Conservation (phyloP, 2,888 invertebrate genomes). For the Rhamphomyia laevipes region DNA sequence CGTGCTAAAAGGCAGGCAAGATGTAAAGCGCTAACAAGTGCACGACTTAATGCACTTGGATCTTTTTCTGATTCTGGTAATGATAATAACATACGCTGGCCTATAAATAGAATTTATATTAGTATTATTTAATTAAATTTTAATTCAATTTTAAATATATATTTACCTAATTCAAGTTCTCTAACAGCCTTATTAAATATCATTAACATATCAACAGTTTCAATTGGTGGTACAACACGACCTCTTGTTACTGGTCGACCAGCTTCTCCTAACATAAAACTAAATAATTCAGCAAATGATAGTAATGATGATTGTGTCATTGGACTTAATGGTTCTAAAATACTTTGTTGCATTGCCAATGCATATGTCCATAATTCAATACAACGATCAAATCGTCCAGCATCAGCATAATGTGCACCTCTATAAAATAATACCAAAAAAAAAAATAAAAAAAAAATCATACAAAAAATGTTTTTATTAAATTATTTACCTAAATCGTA, state of each 20-base stretch:
- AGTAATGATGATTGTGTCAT: slow-evolving; percentile 91
- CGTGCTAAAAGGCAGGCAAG: slow-evolving; percentile 65
- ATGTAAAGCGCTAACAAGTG: slow-evolving; percentile 76
- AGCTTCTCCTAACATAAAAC: slow-evolving; percentile 86
- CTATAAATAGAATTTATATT: slow-evolving; percentile 21
- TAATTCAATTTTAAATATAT: neutral
- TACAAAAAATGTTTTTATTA: neutral
- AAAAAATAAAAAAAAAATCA: slow-evolving; percentile 16
- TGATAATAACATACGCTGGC: slow-evolving; percentile 47
- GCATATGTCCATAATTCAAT: slow-evolving; percentile 95
- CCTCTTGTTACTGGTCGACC: slow-evolving; percentile 56
- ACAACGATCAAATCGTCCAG: slow-evolving; percentile 84
- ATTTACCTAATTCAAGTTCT: neutral
- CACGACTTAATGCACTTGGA: slow-evolving; percentile 61
- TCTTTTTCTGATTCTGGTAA: slow-evolving; percentile 57
- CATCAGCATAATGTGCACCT: slow-evolving; percentile 89
- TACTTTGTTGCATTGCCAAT: slow-evolving; percentile 88
- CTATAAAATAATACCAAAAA: slow-evolving; percentile 31
- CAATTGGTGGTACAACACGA: slow-evolving; percentile 66
- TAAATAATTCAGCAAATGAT: slow-evolving; percentile 89
- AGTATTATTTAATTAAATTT: neutral
- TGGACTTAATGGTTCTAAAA: slow-evolving; percentile 83
- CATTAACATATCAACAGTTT: slow-evolving; percentile 67
- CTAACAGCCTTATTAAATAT: slow-evolving; percentile 55
- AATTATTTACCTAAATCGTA: slow-evolving; percentile 63